Percentiles rank a stretch among this genome's conserved stretches.
These are phyloP conservation scores for Grammomys dolichurus DNA, from an alignment of 2,113 vertebrate genomes.

Conservation along the genomic window DNA sequence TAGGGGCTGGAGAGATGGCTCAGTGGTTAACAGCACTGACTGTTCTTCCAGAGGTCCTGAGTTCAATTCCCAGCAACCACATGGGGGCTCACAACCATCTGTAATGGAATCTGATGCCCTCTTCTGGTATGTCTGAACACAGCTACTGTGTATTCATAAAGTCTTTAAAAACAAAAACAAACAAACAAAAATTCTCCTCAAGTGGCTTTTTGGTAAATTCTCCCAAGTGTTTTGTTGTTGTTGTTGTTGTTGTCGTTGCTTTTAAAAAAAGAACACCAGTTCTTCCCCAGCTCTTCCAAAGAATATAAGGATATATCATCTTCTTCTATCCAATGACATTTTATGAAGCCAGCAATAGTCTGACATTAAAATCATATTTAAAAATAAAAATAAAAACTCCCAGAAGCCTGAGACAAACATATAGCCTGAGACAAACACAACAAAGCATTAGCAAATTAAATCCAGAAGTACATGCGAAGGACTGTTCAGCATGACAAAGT, in stretches of 20 bases:
- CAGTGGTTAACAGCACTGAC: too few species aligned
- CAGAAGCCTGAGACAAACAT: not conserved
- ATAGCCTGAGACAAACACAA: not conserved
- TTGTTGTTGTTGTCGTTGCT: not conserved
- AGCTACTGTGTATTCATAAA: too few species aligned
- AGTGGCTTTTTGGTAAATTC: not conserved
- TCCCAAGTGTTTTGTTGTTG: not conserved
- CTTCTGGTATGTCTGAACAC: too few species aligned
- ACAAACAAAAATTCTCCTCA: not conserved
- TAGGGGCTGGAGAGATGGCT: too few species aligned
- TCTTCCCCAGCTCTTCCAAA: not conserved
- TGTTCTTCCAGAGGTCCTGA: too few species aligned
- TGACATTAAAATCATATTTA: not conserved
- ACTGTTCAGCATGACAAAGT: not conserved
- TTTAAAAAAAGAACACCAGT: not conserved
- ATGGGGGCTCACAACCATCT: too few species aligned
- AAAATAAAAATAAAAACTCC: not conserved
- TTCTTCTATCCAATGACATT: not conserved
- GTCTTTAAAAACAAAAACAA: not conserved
- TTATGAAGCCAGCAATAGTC: not conserved
- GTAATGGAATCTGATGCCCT: too few species aligned
- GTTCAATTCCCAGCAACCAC: too few species aligned
- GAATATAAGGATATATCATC: not conserved
- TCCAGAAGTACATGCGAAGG: not conserved
- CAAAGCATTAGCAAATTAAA: not conserved